Conservation (phyloP, 2,113 vertebrate genomes). For the Myiopsitta monachus region DNA sequence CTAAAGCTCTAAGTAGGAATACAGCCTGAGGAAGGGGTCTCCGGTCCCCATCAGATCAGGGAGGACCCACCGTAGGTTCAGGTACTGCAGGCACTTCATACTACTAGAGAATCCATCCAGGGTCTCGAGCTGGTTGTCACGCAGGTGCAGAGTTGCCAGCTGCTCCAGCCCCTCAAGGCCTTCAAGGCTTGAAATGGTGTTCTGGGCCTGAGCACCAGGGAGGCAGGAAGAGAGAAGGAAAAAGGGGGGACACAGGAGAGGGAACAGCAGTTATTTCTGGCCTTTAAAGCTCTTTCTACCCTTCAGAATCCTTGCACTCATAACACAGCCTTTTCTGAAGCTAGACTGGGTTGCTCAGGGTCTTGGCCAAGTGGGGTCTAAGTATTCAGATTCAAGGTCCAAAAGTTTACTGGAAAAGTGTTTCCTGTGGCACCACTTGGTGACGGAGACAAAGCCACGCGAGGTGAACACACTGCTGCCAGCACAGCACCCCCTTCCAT, state of each 20-base stretch:
- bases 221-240: neutral
- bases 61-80: conserved; percentile 80
- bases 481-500: neutral
- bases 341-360: neutral
- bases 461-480: neutral
- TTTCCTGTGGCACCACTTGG: neutral
- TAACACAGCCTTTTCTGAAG: neutral
- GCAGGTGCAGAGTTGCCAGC: conserved; percentile 86
- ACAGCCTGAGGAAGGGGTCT: neutral
- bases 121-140: conserved; percentile 85
- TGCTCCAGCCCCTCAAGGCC: conserved; percentile 78
- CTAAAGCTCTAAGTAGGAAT: neutral
- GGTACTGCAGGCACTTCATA: conserved; percentile 88
- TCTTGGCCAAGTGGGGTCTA: neutral
- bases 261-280: neutral
- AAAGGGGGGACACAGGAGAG: neutral
- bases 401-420: neutral
- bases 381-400: neutral
- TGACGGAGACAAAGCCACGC: neutral
- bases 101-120: conserved; percentile 81
- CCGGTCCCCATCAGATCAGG: neutral
- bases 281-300: neutral
- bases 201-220: conserved; percentile 81
- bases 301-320: neutral
- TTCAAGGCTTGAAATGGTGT: conserved; percentile 80